phyloP scores from a whole-genome alignment of 2,888 invertebrate species.

The Cremastobaeus sp. region DNA sequence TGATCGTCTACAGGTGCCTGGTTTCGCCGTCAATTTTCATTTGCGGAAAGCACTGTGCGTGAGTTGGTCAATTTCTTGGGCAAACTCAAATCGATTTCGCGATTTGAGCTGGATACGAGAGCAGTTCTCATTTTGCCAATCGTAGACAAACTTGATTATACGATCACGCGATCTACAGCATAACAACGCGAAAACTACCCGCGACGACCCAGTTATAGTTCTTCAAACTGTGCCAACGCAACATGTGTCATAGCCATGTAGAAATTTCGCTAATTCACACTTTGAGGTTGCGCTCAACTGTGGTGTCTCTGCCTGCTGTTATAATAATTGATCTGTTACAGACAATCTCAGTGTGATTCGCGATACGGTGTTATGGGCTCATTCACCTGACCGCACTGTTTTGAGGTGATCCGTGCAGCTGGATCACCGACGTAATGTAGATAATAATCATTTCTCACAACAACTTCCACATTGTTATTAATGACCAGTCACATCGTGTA shows the following conservation, averaged over 20 bases:
- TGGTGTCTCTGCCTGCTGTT: not conserved
- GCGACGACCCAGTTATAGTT: slow-evolving; percentile 22
- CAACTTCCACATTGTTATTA: no score
- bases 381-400: no score
- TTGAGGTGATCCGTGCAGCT: no score
- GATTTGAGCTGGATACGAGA: no score
- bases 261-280: slow-evolving; percentile 43
- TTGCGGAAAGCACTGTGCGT: slow-evolving; percentile 36
- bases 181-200: slow-evolving; percentile 13
- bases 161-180: not conserved
- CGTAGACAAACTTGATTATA: no score
- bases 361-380: no score
- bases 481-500: no score
- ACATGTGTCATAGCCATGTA: slow-evolving; percentile 42
- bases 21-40: slow-evolving; percentile 31
- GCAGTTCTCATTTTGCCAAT: no score
- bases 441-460: no score
- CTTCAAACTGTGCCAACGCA: slow-evolving; percentile 24
- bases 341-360: not conserved
- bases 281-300: slow-evolving; percentile 25
- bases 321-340: slow-evolving; percentile 12
- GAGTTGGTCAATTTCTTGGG: slow-evolving; percentile 33
- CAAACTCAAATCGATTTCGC: no score
- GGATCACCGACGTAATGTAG: no score
- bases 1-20: slow-evolving; percentile 23